Conservation (phyloP, 2,797 vertebrate species). For the Phylloscopus collybita region DNA sequence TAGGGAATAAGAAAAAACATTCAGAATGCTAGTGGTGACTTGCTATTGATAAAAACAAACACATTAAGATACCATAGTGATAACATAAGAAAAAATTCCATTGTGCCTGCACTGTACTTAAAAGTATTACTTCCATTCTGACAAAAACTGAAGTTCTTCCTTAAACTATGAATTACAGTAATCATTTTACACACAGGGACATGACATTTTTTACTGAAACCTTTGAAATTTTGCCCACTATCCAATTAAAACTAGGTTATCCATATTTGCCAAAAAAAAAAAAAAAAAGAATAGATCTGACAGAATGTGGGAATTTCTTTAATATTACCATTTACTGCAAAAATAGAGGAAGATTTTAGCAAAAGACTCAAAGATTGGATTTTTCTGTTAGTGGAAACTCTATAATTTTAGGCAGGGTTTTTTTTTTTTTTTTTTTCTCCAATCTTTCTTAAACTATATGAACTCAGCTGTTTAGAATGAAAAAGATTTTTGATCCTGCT, state of each 20-base stretch:
- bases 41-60: not conserved
- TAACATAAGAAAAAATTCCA: not conserved
- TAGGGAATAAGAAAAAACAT: not conserved
- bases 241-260: not conserved
- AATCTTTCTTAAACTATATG: not conserved
- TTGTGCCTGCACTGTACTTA: not conserved
- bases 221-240: not conserved
- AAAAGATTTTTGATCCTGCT: not conserved
- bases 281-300: not conserved
- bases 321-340: not conserved
- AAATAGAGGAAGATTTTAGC: not conserved
- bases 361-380: not conserved
- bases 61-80: not conserved
- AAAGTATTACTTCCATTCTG: not conserved
- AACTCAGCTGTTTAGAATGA: not conserved
- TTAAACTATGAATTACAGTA: not conserved
- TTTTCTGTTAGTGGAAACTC: not conserved
- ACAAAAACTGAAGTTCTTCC: not conserved
- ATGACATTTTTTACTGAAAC: not conserved
- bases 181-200: not conserved
- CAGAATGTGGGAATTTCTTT: not conserved
- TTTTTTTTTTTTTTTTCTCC: not conserved
- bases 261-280: not conserved
- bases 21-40: not conserved
- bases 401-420: rapidly evolving